These are phyloP conservation scores for Cardinalis cardinalis DNA, from an alignment of 2,113 vertebrate genomes.

Conservation along the genomic window DNA sequence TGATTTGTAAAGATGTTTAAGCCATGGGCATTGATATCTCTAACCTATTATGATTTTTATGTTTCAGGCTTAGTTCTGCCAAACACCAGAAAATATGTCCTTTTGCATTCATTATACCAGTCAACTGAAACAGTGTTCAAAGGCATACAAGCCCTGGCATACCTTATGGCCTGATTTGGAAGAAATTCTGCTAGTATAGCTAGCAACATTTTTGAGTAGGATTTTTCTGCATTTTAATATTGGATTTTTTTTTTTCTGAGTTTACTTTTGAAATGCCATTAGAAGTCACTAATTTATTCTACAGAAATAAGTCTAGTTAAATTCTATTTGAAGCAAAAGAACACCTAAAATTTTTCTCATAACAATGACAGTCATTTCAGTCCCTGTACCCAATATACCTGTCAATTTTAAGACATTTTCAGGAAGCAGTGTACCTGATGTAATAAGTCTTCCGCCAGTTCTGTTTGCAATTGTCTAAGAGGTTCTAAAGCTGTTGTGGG, in stretches of 20 bases:
- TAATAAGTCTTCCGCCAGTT: background rate
- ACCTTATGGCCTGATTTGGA: background rate
- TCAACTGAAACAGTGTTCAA: background rate
- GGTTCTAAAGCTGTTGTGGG: background rate
- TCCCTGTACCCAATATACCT: background rate
- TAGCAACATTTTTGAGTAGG: background rate
- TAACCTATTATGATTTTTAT: background rate
- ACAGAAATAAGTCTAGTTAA: background rate
- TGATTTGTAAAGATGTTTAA: background rate
- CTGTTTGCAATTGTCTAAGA: background rate
- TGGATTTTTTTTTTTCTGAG: background rate
- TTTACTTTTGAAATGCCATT: background rate
- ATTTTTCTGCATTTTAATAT: background rate
- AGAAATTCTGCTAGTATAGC: background rate
- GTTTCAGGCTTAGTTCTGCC: background rate
- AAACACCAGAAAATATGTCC: background rate
- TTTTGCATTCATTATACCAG: background rate
- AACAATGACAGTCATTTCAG: background rate
- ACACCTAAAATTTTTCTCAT: background rate
- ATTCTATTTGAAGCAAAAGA: background rate
- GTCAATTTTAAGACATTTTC: background rate
- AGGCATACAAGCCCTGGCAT: background rate
- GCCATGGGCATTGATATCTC: background rate
- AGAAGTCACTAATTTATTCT: background rate
- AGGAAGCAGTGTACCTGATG: background rate